These are phyloP conservation scores for Mus spicilegus DNA, from an alignment of 2,113 vertebrate genomes.

Conservation along the genomic window DNA sequence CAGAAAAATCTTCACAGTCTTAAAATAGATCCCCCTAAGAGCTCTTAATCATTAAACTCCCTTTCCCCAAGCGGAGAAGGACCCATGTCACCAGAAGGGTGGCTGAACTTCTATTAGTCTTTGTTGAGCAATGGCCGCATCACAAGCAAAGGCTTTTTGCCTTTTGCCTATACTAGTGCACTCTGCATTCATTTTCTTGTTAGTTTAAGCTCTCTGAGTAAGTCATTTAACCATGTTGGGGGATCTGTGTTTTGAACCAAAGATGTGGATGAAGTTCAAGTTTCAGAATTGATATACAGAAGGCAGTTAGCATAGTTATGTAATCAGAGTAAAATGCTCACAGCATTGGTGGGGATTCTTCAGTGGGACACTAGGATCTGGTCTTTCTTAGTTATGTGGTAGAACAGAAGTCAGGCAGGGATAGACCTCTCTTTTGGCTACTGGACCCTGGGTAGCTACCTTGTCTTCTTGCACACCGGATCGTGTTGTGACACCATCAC, in stretches of 20 bases:
- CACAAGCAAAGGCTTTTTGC: not conserved
- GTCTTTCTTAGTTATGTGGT: not conserved
- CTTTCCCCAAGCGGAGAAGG: not conserved
- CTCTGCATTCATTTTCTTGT: not conserved
- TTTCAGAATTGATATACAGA: not conserved
- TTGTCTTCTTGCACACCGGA: slow-evolving; percentile 85
- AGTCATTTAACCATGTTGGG: not conserved
- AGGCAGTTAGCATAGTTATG: not conserved
- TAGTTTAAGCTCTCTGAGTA: not conserved
- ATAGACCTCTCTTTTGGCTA: not conserved
- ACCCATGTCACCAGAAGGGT: not conserved
- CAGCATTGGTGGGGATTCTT: not conserved
- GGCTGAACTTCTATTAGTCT: not conserved
- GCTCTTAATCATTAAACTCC: too few relatives aligned
- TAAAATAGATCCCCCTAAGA: not conserved
- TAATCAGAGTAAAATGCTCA: not conserved
- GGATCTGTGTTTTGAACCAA: not conserved
- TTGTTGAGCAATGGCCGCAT: not conserved
- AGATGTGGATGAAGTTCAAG: not conserved
- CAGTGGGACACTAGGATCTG: not conserved
- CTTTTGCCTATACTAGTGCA: not conserved
- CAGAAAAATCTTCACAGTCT: not conserved
- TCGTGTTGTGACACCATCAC: slow-evolving; percentile 91
- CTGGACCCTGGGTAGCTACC: slow-evolving; percentile 85
- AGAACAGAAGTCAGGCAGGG: not conserved